These are phyloP conservation scores for Himalopsyche japonica DNA, from an alignment of 2,888 invertebrate species.

Conservation along the genomic window DNA sequence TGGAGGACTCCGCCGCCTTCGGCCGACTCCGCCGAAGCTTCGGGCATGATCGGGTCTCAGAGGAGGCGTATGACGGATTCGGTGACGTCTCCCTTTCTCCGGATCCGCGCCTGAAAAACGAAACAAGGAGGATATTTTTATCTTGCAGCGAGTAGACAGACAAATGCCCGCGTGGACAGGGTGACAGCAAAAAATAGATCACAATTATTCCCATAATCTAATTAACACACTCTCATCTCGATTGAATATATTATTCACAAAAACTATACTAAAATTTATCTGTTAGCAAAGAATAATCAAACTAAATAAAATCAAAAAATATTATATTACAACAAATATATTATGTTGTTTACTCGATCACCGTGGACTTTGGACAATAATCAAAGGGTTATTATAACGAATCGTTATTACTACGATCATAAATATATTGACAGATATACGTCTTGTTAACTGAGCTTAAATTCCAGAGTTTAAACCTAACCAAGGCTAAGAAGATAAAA, in stretches of 20 bases:
- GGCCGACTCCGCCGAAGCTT: constrained; percentile 12
- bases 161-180: not conserved
- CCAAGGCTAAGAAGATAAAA: not conserved
- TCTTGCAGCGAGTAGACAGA: not conserved
- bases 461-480: not conserved
- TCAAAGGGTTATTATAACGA: no score
- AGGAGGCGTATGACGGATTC: not conserved
- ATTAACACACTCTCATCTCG: no score
- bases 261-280: no score
- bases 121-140: not conserved
- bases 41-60: not conserved
- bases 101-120: not conserved
- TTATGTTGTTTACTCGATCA: no score
- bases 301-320: no score
- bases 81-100: not conserved
- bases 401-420: no score
- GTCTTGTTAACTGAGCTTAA: not conserved
- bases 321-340: no score
- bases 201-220: not conserved
- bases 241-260: no score
- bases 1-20: constrained; percentile 5
- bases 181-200: not conserved
- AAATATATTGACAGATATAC: not conserved
- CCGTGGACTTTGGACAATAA: no score
- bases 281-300: no score